Evolutionary conservation across 2,888 invertebrate species (phyloP), one percentile per base, ranked within the genome.

Genomic region (Tridacna crocea): DNA sequence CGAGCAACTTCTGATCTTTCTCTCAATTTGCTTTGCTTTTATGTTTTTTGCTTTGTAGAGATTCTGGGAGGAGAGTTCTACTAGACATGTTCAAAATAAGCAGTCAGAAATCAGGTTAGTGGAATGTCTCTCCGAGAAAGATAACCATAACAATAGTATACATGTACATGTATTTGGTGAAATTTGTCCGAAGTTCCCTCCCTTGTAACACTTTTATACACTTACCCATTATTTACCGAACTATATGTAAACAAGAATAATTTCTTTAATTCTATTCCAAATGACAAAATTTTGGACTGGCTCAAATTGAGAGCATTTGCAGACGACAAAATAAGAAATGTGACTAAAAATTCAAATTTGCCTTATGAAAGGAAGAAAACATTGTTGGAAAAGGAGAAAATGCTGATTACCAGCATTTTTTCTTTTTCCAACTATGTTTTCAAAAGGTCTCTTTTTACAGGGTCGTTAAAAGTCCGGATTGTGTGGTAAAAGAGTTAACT

Each of bases 21-120:
- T 36, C 55, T 80, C 66, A 73, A n/a, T 47, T 55, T 72, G 72
- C 76, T 77, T 82, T 79, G 73, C 80, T 80, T 80, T 83, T 76
- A 66, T 80, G 72, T 82, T 63, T n/a, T 82, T 83, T 77, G 80
- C 77, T 80, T 83, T 83, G 70, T 83, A 83, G 83, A 83, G 51
- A 61, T 75, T 77, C 83, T 75, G 60, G 51, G 73, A 24, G 61
- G 63, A 27, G 68, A 65, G 27, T 58, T 51, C 75, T 75, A 58
- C 77, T 83, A 83, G 80, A 46, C 75, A 83, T 83, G 83, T 83
- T 83, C 83, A 83, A 80, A 83, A 70, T 83, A 77, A 48, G 83
- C 68, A 77, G 80, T 72, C 80, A 80, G 65, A 83, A 83, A 72
- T 60, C 83, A 83, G 83, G 83, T 83, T 77, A 82, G 84, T 84